These are phyloP conservation scores for Percopsis omiscomaycus DNA, from an alignment of 2,797 vertebrate species.

Conservation along the genomic window DNA sequence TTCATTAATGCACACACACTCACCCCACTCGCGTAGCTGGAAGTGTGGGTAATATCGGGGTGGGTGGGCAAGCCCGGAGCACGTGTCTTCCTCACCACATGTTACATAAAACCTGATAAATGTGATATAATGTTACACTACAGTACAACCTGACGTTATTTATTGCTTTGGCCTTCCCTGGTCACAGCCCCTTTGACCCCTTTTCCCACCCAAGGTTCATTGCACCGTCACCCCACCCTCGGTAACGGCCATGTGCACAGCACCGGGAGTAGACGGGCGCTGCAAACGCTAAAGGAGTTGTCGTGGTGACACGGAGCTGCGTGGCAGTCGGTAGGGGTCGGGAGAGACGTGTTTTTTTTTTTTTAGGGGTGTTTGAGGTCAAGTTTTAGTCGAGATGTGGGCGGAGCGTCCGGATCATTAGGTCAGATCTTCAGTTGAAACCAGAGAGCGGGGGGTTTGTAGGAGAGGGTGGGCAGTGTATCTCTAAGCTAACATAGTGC, in stretches of 20 bases:
- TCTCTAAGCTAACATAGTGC: conserved; percentile 26
- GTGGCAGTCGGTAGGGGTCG: neutral
- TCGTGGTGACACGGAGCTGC: conserved; percentile 1
- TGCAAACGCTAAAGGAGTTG: neutral
- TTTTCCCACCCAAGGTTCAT: no score
- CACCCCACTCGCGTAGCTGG: no score
- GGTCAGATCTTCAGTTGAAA: conserved; percentile 3
- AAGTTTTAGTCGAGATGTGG: neutral
- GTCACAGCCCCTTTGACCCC: no score
- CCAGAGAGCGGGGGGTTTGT: neutral
- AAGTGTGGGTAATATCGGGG: conserved; percentile 12
- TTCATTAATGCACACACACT: neutral
- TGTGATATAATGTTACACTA: conserved; percentile 35
- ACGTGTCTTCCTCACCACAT: conserved; percentile 22
- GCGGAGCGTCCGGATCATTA: neutral
- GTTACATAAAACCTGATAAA: conserved; percentile 22
- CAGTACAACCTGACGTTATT: neutral
- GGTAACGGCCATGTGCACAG: no score
- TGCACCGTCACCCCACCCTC: no score
- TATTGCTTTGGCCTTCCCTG: neutral
- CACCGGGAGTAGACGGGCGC: no score
- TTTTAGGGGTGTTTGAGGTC: neutral
- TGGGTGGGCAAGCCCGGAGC: conserved; percentile 7
- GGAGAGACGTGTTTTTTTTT: neutral
- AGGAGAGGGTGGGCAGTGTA: neutral